A percentile compares a stretch with the other conserved stretches of the same genome.
These are phyloP conservation scores for Ammodytes marinus DNA, from an alignment of 2,113 vertebrate species.

Conservation along the genomic window DNA sequence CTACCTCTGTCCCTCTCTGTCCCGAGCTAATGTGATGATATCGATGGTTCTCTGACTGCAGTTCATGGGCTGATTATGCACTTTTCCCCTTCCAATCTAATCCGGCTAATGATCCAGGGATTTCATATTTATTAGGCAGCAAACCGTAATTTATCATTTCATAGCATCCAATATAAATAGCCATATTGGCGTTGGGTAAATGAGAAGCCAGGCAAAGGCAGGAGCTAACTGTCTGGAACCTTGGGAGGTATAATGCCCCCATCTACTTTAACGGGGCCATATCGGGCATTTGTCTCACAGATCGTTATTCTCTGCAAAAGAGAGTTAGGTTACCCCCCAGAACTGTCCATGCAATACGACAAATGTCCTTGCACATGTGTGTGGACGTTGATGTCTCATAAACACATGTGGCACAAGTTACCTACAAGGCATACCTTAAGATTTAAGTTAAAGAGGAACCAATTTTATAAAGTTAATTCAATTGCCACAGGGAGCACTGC, in stretches of 20 bases:
- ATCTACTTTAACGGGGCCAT: constrained; percentile 12
- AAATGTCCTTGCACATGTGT: neutral
- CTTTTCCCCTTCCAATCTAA: constrained; percentile 71
- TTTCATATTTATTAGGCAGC: constrained; percentile 76
- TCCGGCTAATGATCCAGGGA: constrained; percentile 76
- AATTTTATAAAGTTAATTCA: constrained; percentile 7
- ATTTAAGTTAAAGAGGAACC: neutral
- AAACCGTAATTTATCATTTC: constrained; percentile 69
- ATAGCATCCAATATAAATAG: constrained; percentile 63
- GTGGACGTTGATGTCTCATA: neutral
- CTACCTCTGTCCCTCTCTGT: constrained; percentile 32
- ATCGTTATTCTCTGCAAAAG: constrained; percentile 21
- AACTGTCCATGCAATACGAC: neutral
- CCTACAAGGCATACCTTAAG: neutral
- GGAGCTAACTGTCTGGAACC: constrained; percentile 51
- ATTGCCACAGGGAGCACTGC: neutral
- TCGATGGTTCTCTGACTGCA: constrained; percentile 54
- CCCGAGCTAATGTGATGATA: constrained; percentile 44
- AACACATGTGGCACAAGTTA: neutral
- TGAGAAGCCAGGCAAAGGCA: constrained; percentile 53
- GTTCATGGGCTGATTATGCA: constrained; percentile 70
- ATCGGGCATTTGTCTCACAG: constrained; percentile 48
- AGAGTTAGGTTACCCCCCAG: neutral
- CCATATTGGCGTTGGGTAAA: constrained; percentile 69
- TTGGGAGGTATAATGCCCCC: constrained; percentile 36